phyloP scores from a whole-genome alignment of 1,140 invertebrate genomes.

The Belonocnema kinseyi region DNA sequence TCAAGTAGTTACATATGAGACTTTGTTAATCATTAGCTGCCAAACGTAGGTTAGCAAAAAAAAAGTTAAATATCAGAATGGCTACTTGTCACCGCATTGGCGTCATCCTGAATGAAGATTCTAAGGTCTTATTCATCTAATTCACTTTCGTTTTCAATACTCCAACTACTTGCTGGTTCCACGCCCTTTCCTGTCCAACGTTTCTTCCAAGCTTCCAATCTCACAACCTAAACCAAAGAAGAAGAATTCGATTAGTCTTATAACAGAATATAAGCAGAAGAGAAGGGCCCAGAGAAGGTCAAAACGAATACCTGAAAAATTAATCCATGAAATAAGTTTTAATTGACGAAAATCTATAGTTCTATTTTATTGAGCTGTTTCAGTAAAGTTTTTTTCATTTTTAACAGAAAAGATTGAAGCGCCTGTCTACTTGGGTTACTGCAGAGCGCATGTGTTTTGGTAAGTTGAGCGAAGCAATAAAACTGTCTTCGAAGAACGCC shows the following conservation, averaged over 20 bases:
- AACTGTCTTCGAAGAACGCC: too few relatives aligned
- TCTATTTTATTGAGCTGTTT: too few relatives aligned
- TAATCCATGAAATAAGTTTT: too few relatives aligned
- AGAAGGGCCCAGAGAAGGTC: too few relatives aligned
- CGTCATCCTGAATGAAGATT: slow-evolving; percentile 70
- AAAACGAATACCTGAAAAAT: too few relatives aligned
- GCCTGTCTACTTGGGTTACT: too few relatives aligned
- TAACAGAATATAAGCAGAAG: background rate
- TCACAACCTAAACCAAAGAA: slow-evolving; percentile 77
- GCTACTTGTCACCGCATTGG: slow-evolving; percentile 29
- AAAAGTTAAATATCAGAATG: slow-evolving; percentile 37
- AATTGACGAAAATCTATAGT: too few relatives aligned
- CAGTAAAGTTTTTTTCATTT: too few relatives aligned
- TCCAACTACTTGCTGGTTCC: slow-evolving; percentile 65
- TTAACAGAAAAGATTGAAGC: too few relatives aligned
- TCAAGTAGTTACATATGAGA: background rate
- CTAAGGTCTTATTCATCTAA: slow-evolving; percentile 74
- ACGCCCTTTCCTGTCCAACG: slow-evolving; percentile 67
- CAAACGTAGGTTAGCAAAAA: background rate
- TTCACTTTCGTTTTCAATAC: slow-evolving; percentile 76
- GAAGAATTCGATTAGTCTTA: background rate
- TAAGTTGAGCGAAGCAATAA: too few relatives aligned
- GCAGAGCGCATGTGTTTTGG: too few relatives aligned
- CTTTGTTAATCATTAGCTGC: background rate
- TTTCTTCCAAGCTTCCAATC: slow-evolving; percentile 79